A percentile compares a stretch with the other conserved stretches of the same genome.
These are phyloP conservation scores for Aramus guarauna DNA, from an alignment of 2,113 vertebrate genomes.

Conservation along the genomic window DNA sequence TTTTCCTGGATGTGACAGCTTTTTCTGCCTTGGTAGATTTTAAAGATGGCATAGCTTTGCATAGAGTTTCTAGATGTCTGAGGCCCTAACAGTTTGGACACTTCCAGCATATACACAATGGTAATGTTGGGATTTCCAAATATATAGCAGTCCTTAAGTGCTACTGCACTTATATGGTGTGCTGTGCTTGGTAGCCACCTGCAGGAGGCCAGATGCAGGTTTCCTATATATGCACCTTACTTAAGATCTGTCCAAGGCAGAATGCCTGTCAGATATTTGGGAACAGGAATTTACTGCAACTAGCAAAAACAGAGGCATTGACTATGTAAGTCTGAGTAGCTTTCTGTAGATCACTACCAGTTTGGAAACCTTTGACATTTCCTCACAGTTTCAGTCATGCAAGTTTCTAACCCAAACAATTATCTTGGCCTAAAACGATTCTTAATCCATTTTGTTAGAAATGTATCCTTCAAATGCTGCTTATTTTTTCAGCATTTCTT, in stretches of 20 bases:
- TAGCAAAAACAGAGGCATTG: neutral
- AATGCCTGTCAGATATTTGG: neutral
- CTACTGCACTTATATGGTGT: neutral
- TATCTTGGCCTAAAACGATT: neutral
- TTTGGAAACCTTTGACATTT: neutral
- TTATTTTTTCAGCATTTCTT: neutral
- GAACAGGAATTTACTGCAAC: neutral
- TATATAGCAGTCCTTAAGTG: neutral
- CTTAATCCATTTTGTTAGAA: neutral
- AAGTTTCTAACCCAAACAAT: neutral
- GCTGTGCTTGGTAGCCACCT: neutral
- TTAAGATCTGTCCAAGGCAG: neutral
- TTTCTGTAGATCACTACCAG: neutral
- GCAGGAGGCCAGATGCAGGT: neutral
- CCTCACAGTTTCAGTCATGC: neutral
- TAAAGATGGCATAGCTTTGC: neutral
- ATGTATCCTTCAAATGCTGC: neutral
- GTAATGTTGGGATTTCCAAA: neutral
- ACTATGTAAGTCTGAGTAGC: neutral
- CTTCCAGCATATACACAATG: neutral
- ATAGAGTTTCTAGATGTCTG: neutral
- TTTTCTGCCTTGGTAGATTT: neutral
- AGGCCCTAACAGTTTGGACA: neutral
- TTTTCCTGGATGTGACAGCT: neutral
- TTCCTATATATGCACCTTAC: neutral